Evolutionary conservation across 2,888 invertebrate genomes (phyloP), one percentile per base, ranked within the genome.

Genomic region (Palloptera scutellata): DNA sequence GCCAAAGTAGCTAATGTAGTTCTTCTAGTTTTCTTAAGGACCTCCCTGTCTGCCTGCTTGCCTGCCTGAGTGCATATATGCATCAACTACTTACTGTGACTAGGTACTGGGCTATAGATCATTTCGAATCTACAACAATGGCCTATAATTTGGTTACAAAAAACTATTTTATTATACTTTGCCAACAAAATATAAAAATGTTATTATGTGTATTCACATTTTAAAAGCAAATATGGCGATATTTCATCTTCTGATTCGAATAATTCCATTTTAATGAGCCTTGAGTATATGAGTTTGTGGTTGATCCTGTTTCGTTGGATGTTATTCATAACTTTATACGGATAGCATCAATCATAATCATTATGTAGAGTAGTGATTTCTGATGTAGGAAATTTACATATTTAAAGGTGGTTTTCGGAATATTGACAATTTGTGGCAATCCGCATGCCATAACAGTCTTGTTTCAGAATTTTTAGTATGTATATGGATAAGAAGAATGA

Each of bases 161-260:
- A 30, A 30, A 30, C 2, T 6, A 30, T 30, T 30, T 30, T 30
- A 30, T 30, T 30, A 30, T 30, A 80, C 80, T 79, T 80, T 78
- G 79, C 79, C 80, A 79, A 81, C 79, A 79, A 65, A 74, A 76
- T 77, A 80, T 80, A 76, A 77, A 77, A 81, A 75, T 76, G 77
- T 80, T 79, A 80, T 79, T 79, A 79, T 77, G n/a, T 48, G 30
- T 30, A 30, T 30, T 48, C 8, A 48, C 15, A 66, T 66, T 61
- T 51, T 30, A 54, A n/a, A 54, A 12, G 17, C 20, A 54, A n/a
- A 15, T n/a, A 48, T n/a, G 15, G 15, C n/a, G 51, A 48, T 48
- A 48, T 48, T 48, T 13, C 51, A n/a, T n/a, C 51, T 13, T 48
- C 17, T 20, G 17, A 20, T 12, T 20, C 12, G 12, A 17, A n/a